These are phyloP conservation scores for Eristalis tenax DNA, from an alignment of 2,888 invertebrate genomes.

Conservation along the genomic window DNA sequence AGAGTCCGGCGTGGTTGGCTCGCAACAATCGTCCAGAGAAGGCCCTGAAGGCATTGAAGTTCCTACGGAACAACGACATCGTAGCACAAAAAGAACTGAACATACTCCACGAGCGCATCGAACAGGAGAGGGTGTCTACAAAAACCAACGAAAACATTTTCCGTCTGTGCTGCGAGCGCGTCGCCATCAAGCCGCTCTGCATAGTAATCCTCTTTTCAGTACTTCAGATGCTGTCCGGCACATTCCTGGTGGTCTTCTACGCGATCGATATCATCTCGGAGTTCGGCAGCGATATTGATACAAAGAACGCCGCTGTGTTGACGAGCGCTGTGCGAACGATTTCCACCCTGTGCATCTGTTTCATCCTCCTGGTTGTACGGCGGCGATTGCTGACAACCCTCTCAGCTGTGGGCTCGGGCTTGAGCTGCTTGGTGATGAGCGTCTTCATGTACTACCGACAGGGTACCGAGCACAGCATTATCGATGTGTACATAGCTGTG, in stretches of 20 bases:
- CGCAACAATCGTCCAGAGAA: conserved; percentile 83
- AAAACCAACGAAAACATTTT: conserved; percentile 82
- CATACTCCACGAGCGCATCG: conserved; percentile 84
- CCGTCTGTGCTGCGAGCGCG: conserved; percentile 83
- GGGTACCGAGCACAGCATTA: conserved; percentile 75
- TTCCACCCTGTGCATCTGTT: conserved; percentile 86
- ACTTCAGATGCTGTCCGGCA: conserved; percentile 88
- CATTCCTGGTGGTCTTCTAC: conserved; percentile 90
- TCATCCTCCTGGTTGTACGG: conserved; percentile 85
- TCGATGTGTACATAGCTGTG: conserved; percentile 76
- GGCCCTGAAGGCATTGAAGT: conserved; percentile 83
- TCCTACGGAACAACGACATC: conserved; percentile 84
- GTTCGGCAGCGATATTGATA: conserved; percentile 81
- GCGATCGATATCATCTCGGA: conserved; percentile 88
- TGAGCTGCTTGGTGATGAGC: conserved; percentile 85
- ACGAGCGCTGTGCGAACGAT: conserved; percentile 86
- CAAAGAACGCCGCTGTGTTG: conserved; percentile 85
- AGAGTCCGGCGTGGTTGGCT: conserved; percentile 89
- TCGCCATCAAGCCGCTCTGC: conserved; percentile 87
- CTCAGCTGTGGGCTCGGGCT: conserved; percentile 86
- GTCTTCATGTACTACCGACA: conserved; percentile 81
- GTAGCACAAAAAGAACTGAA: conserved; percentile 84
- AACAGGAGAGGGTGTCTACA: conserved; percentile 82
- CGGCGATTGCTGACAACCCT: conserved; percentile 85
- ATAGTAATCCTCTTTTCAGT: conserved; percentile 88